These are phyloP conservation scores for Petaurus breviceps DNA, from an alignment of 2,113 vertebrate species.

Conservation along the genomic window DNA sequence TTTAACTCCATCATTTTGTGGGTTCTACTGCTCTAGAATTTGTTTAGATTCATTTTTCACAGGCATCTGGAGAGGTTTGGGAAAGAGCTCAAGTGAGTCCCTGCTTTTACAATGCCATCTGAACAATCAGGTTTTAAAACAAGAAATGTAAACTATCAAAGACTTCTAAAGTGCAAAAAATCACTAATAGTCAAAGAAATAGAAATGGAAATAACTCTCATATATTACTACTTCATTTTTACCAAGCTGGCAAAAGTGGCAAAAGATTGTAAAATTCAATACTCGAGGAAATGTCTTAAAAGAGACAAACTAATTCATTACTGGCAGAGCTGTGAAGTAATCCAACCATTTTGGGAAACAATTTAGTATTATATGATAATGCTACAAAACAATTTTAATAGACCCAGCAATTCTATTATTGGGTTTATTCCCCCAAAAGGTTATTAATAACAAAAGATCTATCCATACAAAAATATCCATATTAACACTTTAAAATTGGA, in stretches of 20 bases:
- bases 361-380: background rate
- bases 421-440: background rate
- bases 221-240: background rate
- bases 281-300: background rate
- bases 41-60: too few relatives aligned
- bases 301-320: background rate
- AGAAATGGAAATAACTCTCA: background rate
- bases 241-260: background rate
- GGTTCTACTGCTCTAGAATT: too few relatives aligned
- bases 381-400: background rate
- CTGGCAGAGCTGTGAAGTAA: background rate
- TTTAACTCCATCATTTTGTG: too few relatives aligned
- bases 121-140: background rate
- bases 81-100: too few relatives aligned
- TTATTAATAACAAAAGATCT: background rate
- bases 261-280: background rate
- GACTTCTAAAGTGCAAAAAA: background rate
- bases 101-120: too few relatives aligned
- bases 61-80: too few relatives aligned
- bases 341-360: background rate
- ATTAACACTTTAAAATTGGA: background rate
- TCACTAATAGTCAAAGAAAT: background rate
- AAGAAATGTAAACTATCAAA: background rate
- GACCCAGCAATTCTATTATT: background rate
- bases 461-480: background rate